Evolutionary conservation across 2,113 vertebrate species (phyloP).

Genomic region (Cyprinodon tularosa): DNA sequence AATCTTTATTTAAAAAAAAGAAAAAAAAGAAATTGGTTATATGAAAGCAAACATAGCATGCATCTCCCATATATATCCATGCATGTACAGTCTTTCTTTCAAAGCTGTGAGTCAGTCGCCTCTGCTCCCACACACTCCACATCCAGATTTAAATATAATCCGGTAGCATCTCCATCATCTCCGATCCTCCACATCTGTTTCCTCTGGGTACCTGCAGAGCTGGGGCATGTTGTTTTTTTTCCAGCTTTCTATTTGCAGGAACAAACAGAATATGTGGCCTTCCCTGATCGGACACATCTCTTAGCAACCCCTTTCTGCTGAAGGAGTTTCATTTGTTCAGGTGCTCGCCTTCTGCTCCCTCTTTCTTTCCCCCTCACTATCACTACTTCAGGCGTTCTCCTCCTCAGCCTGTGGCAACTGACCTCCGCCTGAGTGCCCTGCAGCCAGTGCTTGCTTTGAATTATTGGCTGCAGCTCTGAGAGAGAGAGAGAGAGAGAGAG

Average conservation of each 20-base stretch:
- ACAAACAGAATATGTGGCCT: conserved; percentile 36
- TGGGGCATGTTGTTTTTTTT: conserved; percentile 17
- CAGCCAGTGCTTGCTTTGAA: conserved; percentile 1
- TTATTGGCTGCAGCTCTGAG: conserved; percentile 38
- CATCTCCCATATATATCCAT: background rate
- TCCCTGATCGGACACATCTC: conserved; percentile 16
- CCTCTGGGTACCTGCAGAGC: conserved; percentile 25
- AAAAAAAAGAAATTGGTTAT: background rate
- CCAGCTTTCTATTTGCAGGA: conserved; percentile 10
- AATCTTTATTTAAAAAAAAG: background rate
- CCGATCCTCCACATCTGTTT: conserved; percentile 21
- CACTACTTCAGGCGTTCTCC: conserved; percentile 19
- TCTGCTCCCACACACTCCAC: background rate
- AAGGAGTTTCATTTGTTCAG: conserved; percentile 70
- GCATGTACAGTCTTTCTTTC: background rate
- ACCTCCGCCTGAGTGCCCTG: conserved; percentile 4
- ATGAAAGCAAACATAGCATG: background rate
- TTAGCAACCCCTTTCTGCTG: conserved; percentile 35
- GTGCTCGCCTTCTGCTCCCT: conserved; percentile 56
- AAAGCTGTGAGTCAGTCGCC: background rate
- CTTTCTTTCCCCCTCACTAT: conserved; percentile 25
- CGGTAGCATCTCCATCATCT: background rate
- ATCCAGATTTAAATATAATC: conserved; percentile 16
- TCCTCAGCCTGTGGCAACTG: conserved; percentile 3
- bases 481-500: too few relatives aligned